Percentiles rank a stretch among this genome's conserved stretches.
Conservation (phyloP, 2,797 vertebrate genomes). For the Semaprochilodus insignis region DNA sequence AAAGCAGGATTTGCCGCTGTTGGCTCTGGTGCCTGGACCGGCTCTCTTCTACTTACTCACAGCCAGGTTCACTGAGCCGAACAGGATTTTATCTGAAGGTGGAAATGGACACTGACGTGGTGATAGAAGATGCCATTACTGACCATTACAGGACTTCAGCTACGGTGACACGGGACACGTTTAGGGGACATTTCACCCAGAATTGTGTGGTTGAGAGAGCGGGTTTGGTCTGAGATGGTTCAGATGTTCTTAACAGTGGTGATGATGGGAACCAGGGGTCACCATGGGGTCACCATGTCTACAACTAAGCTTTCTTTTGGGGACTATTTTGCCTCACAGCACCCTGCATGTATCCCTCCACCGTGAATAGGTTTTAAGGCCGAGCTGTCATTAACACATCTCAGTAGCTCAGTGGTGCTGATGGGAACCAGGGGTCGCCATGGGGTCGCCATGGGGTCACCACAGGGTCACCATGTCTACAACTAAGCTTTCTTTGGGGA, state of each 20-base stretch:
- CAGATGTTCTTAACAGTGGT: background rate
- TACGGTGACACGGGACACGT: background rate
- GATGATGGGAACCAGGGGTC: background rate
- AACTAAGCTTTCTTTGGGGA: background rate
- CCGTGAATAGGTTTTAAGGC: too few relatives aligned
- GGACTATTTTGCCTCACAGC: too few relatives aligned
- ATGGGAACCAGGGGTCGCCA: too few relatives aligned
- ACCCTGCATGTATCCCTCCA: too few relatives aligned
- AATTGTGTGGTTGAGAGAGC: background rate
- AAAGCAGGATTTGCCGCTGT: slow-evolving; percentile 89
- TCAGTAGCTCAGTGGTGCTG: too few relatives aligned
- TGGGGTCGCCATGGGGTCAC: too few relatives aligned
- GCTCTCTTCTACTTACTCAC: slow-evolving; percentile 95
- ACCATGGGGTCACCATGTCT: too few relatives aligned
- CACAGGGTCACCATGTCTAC: too few relatives aligned
- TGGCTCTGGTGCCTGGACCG: slow-evolving; percentile 93
- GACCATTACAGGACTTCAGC: background rate
- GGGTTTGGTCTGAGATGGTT: background rate
- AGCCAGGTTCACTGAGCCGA: slow-evolving; percentile 94
- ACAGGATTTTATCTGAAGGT: slow-evolving; percentile 91
- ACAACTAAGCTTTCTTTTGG: background rate
- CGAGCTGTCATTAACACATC: too few relatives aligned
- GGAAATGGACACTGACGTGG: slow-evolving; percentile 86
- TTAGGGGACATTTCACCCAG: too few relatives aligned
- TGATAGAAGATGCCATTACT: background rate